Percentiles rank a stretch among this genome's conserved stretches.
Evolutionary conservation across 1,140 invertebrate genomes (phyloP).

Genomic region (Parasteatoda tepidariorum): DNA sequence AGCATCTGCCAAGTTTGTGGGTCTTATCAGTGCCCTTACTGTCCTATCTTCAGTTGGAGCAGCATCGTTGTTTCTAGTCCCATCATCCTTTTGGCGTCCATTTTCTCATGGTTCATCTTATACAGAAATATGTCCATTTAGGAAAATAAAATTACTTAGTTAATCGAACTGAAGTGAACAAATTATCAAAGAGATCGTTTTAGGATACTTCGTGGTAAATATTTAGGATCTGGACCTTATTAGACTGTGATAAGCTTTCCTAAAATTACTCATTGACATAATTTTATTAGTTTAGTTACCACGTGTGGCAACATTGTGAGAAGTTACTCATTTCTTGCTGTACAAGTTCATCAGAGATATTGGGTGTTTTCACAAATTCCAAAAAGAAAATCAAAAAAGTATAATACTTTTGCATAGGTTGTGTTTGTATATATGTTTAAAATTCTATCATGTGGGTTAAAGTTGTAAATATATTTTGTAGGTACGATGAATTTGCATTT

Average conservation of each 20-base stretch:
- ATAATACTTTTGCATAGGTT: no score
- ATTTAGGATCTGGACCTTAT: background rate
- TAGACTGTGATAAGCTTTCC: background rate
- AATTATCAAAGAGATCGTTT: no score
- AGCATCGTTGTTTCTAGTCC: background rate
- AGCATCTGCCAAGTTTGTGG: slow-evolving; percentile 98
- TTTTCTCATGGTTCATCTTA: background rate
- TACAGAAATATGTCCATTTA: background rate
- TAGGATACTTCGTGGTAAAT: background rate
- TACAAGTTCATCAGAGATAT: no score
- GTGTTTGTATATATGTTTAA: no score
- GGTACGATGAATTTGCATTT: no score
- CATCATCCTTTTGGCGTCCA: background rate
- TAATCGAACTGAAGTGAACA: background rate
- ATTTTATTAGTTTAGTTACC: no score
- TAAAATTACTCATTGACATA: no score
- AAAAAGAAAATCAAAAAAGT: no score
- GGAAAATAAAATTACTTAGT: background rate
- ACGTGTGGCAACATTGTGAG: no score
- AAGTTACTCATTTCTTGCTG: background rate
- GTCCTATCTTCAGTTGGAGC: slow-evolving; percentile 82
- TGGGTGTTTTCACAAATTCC: no score
- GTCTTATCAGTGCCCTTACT: slow-evolving; percentile 97
- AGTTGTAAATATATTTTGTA: no score
- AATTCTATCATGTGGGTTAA: no score